Conservation (phyloP, 2,113 vertebrate species). For the Phoenicopterus ruber region DNA sequence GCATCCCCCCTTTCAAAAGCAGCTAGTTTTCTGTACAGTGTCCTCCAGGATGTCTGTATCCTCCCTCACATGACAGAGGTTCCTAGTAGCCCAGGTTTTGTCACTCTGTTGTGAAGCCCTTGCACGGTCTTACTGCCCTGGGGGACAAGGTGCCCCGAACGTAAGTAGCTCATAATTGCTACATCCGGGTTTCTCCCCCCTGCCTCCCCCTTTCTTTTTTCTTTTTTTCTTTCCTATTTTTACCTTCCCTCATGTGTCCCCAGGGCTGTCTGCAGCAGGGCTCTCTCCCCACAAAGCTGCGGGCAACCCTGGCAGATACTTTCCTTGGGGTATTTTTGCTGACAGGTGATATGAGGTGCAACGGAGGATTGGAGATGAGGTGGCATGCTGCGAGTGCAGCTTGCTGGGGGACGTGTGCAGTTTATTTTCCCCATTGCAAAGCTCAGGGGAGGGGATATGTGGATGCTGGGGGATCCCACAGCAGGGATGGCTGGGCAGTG, state of each 20-base stretch:
- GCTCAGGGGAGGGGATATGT: not conserved
- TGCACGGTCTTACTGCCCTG: not conserved
- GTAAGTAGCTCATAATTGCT: not conserved
- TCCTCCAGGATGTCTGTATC: not conserved
- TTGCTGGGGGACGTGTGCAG: accelerated
- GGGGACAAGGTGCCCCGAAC: not conserved
- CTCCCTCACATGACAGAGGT: not conserved
- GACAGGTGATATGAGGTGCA: not conserved
- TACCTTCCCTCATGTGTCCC: not conserved
- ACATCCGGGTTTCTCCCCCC: not conserved
- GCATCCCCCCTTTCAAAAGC: not conserved
- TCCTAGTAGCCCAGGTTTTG: not conserved
- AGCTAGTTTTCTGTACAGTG: not conserved
- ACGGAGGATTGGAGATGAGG: not conserved
- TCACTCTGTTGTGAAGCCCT: not conserved
- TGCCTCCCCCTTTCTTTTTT: no score
- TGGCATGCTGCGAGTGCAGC: accelerated
- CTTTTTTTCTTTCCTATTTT: not conserved
- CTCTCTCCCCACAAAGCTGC: not conserved
- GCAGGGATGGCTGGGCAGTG: not conserved
- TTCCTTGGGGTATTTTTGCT: not conserved
- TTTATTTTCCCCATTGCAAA: not conserved
- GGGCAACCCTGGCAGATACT: not conserved
- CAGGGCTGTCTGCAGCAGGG: not conserved
- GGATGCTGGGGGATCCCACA: not conserved